Conservation (phyloP, 2,113 vertebrate species). For the Ariopsis seemanni region DNA sequence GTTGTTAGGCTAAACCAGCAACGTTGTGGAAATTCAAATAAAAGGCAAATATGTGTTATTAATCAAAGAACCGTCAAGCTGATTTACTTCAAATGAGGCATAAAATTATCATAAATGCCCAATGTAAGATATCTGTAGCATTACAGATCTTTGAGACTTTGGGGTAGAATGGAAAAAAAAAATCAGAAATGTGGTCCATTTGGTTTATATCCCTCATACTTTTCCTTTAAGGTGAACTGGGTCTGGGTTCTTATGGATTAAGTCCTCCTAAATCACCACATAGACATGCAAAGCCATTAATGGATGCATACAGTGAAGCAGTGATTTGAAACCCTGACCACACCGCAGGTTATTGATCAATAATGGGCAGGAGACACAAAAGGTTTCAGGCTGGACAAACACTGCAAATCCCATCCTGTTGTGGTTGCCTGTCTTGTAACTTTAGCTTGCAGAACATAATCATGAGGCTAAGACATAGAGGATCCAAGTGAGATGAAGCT, state of each 20-base stretch:
- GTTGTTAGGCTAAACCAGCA: too few relatives aligned
- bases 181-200: too few relatives aligned
- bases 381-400: constrained; percentile 1
- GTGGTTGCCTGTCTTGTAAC: constrained; percentile 15
- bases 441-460: constrained; percentile 15
- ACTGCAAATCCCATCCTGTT: constrained; percentile 22
- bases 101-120: too few relatives aligned
- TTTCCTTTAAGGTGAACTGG: too few relatives aligned
- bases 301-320: constrained; percentile 1
- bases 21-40: too few relatives aligned
- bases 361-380: not conserved
- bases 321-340: constrained; percentile 18
- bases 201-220: too few relatives aligned
- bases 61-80: too few relatives aligned
- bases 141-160: too few relatives aligned
- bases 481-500: not conserved
- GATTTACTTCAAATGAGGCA: too few relatives aligned
- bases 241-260: not conserved
- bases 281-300: constrained; percentile 17
- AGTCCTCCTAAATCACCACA: constrained; percentile 17
- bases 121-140: too few relatives aligned
- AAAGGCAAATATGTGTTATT: too few relatives aligned
- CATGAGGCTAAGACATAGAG: not conserved
- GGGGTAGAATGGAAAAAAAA: too few relatives aligned
- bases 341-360: constrained; percentile 14